phyloP scores from a whole-genome alignment of 1,140 invertebrate species.

The Araneus ventricosus region DNA sequence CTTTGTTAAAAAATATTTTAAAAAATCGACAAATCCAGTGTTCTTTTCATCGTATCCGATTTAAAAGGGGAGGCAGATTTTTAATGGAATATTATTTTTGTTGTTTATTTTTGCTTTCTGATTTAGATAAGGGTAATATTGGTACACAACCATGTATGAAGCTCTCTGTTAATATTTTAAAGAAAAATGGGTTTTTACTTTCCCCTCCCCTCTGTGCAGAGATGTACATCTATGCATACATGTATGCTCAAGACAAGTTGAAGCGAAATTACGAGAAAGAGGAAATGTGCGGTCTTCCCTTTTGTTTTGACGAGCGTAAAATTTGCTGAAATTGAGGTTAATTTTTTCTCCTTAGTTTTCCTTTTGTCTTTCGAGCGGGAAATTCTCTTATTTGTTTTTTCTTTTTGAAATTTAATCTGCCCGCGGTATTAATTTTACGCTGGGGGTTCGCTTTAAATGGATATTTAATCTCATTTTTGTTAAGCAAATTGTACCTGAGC shows the following conservation, averaged over 20 bases:
- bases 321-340: conserved; percentile 61
- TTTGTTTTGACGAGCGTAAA: conserved; percentile 72
- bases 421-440: conserved; percentile 58
- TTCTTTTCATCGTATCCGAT: neutral
- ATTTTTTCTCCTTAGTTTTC: conserved; percentile 29
- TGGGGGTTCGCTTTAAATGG: conserved; percentile 59
- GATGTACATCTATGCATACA: neutral
- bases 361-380: neutral
- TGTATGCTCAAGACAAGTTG: conserved; percentile 4
- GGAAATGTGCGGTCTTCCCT: conserved; percentile 13
- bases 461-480: conserved; percentile 64
- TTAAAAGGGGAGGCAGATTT: neutral
- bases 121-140: neutral
- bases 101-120: neutral
- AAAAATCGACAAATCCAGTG: neutral
- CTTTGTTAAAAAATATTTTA: neutral
- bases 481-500: conserved; percentile 37
- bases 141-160: neutral
- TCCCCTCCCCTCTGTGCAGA: too few relatives aligned
- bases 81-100: neutral
- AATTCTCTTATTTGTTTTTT: conserved; percentile 53
- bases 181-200: neutral
- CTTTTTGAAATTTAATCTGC: conserved; percentile 59
- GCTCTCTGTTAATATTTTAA: neutral
- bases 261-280: conserved; percentile 48